Evolutionary conservation across 2,888 invertebrate genomes (phyloP).

Genomic region (Neocrepidodera transversa): DNA sequence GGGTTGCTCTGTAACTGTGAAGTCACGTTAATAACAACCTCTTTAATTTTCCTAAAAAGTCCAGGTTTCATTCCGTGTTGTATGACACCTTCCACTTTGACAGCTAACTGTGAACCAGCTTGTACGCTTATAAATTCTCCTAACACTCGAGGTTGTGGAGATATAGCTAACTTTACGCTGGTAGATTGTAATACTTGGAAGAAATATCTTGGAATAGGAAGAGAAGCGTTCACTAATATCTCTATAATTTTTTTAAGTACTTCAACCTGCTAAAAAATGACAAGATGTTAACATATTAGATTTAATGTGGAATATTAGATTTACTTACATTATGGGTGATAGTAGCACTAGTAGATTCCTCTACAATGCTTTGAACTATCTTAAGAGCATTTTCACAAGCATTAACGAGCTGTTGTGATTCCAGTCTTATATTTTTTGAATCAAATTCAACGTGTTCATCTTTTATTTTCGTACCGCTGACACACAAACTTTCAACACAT

Average conservation of each 20-base stretch:
- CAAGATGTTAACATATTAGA: constrained; percentile 2
- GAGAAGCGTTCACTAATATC: constrained; percentile 68
- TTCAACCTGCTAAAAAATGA: constrained; percentile 62
- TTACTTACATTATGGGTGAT: constrained; percentile 61
- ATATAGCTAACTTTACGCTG: constrained; percentile 79
- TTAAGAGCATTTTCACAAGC: constrained; percentile 59
- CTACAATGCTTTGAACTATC: constrained; percentile 56
- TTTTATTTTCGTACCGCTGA: constrained; percentile 55
- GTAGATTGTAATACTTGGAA: constrained; percentile 87
- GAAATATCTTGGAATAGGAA: constrained; percentile 78
- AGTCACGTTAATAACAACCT: constrained; percentile 74
- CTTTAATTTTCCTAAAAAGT: constrained; percentile 73
- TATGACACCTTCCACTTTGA: constrained; percentile 94
- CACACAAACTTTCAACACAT: constrained; percentile 76
- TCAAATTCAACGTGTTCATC: constrained; percentile 57
- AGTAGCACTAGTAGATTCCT: constrained; percentile 53
- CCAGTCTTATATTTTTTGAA: constrained; percentile 58
- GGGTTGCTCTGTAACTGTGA: constrained; percentile 66
- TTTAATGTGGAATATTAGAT: background rate
- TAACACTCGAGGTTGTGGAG: constrained; percentile 78
- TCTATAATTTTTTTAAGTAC: constrained; percentile 68
- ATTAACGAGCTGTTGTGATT: constrained; percentile 59
- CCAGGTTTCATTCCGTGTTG: constrained; percentile 74
- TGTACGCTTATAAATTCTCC: constrained; percentile 87
- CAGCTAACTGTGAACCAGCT: constrained; percentile 83